Percentiles rank a stretch among this genome's conserved stretches.
phyloP scores from a whole-genome alignment of 2,113 vertebrate species.

The Nipponia nippon region DNA sequence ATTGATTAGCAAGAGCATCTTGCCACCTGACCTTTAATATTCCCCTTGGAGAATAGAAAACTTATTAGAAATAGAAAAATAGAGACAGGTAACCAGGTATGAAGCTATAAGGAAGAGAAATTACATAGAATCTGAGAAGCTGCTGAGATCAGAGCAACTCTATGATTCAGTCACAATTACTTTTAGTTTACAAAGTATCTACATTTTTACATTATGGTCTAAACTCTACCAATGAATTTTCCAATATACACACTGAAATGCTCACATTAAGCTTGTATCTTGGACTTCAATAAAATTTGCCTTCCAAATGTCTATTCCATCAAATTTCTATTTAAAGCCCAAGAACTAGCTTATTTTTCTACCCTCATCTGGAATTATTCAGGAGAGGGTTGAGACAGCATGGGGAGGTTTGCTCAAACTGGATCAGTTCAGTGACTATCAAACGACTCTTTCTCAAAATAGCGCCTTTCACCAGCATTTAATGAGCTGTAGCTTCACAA shows the following conservation, averaged over 20 bases:
- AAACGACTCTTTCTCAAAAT: not conserved
- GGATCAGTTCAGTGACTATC: not conserved
- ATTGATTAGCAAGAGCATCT: not conserved
- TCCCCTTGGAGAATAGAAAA: not conserved
- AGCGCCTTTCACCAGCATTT: not conserved
- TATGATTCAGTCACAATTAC: not conserved
- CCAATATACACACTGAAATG: not conserved
- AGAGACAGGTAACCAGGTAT: not conserved
- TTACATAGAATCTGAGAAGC: not conserved
- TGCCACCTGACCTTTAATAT: not conserved
- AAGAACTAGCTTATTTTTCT: not conserved
- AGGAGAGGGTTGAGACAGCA: not conserved
- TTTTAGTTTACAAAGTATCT: not conserved
- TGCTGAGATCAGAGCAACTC: not conserved
- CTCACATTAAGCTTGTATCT: not conserved
- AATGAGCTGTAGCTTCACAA: constrained; percentile 6
- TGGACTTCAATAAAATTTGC: not conserved
- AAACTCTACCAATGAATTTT: not conserved
- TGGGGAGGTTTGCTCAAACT: not conserved
- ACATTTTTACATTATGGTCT: not conserved
- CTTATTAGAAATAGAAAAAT: not conserved
- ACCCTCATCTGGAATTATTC: not conserved
- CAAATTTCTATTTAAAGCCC: not conserved
- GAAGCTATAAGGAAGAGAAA: not conserved
- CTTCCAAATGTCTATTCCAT: not conserved